phyloP scores from a whole-genome alignment of 2,113 vertebrate species.

The Typhlomys cinereus region DNA sequence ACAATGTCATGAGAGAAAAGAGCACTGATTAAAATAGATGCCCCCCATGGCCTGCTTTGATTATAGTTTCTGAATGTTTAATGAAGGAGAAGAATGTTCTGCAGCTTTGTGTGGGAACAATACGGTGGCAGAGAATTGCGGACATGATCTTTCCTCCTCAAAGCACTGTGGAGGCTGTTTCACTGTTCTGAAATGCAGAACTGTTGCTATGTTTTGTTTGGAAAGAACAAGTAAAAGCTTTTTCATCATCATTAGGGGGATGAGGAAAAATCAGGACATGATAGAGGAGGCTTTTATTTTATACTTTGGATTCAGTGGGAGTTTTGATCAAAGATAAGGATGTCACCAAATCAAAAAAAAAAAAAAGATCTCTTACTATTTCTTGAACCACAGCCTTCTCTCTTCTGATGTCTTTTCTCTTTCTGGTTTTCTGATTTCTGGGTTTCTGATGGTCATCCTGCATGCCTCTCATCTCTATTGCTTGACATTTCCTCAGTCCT shows the following conservation, averaged over 20 bases:
- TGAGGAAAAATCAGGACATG: not conserved
- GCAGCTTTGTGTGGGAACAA: not conserved
- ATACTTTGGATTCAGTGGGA: not conserved
- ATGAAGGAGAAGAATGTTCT: not conserved
- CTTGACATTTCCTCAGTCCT: not conserved
- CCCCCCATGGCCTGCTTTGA: not conserved
- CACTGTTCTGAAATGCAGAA: not conserved
- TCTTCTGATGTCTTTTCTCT: not conserved
- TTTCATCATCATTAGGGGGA: not conserved
- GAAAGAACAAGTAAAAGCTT: not conserved
- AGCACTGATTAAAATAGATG: constrained; percentile 12
- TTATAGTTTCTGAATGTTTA: not conserved
- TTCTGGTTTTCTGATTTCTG: not conserved
- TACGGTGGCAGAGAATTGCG: not conserved
- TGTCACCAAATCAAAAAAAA: not conserved
- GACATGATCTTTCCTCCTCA: not conserved
- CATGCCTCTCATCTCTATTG: not conserved
- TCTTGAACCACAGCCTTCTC: not conserved
- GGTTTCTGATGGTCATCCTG: too few relatives aligned
- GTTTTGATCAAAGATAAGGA: not conserved
- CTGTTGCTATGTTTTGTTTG: not conserved
- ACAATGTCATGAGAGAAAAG: not conserved
- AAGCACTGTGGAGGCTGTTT: not conserved
- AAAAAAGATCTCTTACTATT: not conserved
- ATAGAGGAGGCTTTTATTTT: not conserved